phyloP scores from a whole-genome alignment of 2,797 vertebrate genomes.

The Ctenopoma multispine region DNA sequence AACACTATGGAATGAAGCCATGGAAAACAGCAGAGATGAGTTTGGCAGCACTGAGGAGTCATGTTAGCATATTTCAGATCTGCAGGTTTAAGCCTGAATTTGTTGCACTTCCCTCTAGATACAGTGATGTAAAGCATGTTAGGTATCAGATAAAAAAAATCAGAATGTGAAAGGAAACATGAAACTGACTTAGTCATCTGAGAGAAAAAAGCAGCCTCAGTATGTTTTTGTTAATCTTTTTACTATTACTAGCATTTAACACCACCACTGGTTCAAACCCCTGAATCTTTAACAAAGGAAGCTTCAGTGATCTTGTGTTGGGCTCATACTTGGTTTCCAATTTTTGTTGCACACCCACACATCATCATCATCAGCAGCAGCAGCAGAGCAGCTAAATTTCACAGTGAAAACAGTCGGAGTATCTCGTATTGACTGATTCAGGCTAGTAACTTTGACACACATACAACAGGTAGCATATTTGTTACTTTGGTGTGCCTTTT shows the following conservation, averaged over 20 bases:
- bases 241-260: conserved; percentile 35
- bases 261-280: conserved; percentile 20
- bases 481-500: neutral
- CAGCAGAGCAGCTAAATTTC: conserved; percentile 27
- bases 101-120: conserved; percentile 4
- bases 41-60: conserved; percentile 11
- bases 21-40: conserved; percentile 10
- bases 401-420: conserved; percentile 23
- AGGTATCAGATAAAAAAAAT: conserved; percentile 22
- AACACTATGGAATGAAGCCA: conserved; percentile 25
- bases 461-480: neutral
- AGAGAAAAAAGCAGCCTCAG: neutral
- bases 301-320: conserved; percentile 30
- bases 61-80: conserved; percentile 10
- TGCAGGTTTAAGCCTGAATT: conserved; percentile 28
- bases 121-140: neutral
- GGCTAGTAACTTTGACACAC: conserved; percentile 15
- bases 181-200: too few species aligned
- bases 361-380: conserved; percentile 20
- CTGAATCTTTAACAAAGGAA: conserved; percentile 34
- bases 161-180: conserved; percentile 8
- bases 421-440: conserved; percentile 17
- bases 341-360: conserved; percentile 50
- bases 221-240: conserved; percentile 38
- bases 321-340: conserved; percentile 54